Evolutionary conservation across 1,140 invertebrate genomes (phyloP), one percentile per base, ranked within the genome.

Genomic region (Gryllus bimaculatus): DNA sequence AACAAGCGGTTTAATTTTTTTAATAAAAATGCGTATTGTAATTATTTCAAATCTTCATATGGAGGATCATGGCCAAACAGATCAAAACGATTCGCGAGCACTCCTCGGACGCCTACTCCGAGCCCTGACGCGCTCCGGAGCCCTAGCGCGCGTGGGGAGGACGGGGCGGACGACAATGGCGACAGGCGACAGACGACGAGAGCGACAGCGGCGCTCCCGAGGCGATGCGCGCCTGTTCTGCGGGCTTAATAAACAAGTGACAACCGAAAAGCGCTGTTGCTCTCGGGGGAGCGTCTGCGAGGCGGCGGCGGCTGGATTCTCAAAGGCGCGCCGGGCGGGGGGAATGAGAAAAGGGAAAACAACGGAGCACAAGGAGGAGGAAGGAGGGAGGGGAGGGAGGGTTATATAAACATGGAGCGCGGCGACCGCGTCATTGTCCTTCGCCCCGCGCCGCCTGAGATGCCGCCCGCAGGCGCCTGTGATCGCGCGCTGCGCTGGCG

Each of bases 201-300:
- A 66, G 18, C 18, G 54, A 13, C 10, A 66, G 54, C 54, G 18
- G 54, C 54, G 54, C 18, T 66, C 54, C 54, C 18, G 54, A 66
- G 54, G 54, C 54, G 54, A 66, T 66, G 54, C 18, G 54, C 54
- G 18, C 10, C 54, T 66, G 54, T 66, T 7, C 7, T 1, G 2
- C 0, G 54, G 54, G 54, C 54, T 66, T 66, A 66, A 66, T 66
- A 66, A n/a, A 66, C 54, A 66, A 66, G 54, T 66, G 54, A 66
- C 54, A 66, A 66, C 54, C 54, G 54, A 66, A 66, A 66, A 66
- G 54, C 54, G 54, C 54, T 66, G 54, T 66, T 66, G 54, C 54
- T 66, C 54, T 66, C 54, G 54, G 18, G 54, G 54, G 54, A 66
- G 54, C 54, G 54, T 10, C 18, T 10, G 54, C 54, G 54, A 7